These are phyloP conservation scores for Alviniconcha marisindica DNA, from an alignment of 1,140 invertebrate species.

Conservation along the genomic window DNA sequence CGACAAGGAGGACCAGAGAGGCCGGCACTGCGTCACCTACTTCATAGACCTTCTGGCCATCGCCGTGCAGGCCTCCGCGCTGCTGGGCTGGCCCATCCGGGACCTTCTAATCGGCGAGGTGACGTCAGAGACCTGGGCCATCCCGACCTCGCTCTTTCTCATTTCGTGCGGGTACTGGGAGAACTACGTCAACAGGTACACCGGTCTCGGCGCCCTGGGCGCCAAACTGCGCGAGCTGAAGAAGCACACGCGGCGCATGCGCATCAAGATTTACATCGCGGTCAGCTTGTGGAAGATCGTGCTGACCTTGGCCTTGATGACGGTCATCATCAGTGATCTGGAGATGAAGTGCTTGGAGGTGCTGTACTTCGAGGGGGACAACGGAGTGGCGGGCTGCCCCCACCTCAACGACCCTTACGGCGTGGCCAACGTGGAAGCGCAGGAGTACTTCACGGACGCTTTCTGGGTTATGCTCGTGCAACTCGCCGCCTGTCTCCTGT, in stretches of 20 bases:
- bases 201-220: conserved; percentile 57
- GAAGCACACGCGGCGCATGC: conserved; percentile 62
- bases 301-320: conserved; percentile 64
- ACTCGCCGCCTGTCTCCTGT: conserved; percentile 64
- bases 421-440: conserved; percentile 54
- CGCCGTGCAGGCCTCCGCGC: conserved; percentile 59
- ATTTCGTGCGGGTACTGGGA: conserved; percentile 74
- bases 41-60: conserved; percentile 61
- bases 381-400: conserved; percentile 53
- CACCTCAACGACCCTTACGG: conserved; percentile 56
- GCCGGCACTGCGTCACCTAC: conserved; percentile 54
- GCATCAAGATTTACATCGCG: conserved; percentile 68
- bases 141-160: conserved; percentile 67
- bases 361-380: conserved; percentile 56
- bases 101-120: conserved; percentile 46
- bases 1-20: conserved; percentile 57
- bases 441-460: conserved; percentile 50
- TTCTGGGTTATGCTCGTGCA: conserved; percentile 67
- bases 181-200: conserved; percentile 72
- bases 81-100: conserved; percentile 62
- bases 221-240: conserved; percentile 62
- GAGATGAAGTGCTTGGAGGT: conserved; percentile 57
- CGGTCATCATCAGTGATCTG: conserved; percentile 56
- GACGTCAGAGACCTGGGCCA: conserved; percentile 52
- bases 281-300: conserved; percentile 71